phyloP scores from a whole-genome alignment of 2,113 vertebrate species.

The Semicossyphus pulcher region DNA sequence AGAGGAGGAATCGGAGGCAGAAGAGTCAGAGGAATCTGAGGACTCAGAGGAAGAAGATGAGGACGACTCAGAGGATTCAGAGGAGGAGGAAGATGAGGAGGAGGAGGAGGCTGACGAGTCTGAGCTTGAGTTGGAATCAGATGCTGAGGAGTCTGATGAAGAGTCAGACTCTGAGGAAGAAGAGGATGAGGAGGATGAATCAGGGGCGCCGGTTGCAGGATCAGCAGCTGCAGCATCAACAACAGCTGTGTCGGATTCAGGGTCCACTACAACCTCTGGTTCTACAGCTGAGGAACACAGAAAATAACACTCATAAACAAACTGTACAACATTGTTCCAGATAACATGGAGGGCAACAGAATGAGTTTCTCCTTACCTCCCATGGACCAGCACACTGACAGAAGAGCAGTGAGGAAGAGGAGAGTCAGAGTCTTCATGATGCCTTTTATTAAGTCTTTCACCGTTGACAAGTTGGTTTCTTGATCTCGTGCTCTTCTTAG shows the following conservation, averaged over 20 bases:
- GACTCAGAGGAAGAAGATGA: conserved; percentile 45
- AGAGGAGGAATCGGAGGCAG: neutral
- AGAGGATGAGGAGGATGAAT: conserved; percentile 17
- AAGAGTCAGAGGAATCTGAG: conserved; percentile 14
- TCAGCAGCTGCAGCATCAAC: neutral
- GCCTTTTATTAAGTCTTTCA: conserved; percentile 27
- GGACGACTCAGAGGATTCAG: conserved; percentile 29
- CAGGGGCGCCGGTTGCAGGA: neutral
- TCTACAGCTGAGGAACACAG: conserved; percentile 62
- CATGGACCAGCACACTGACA: conserved; percentile 80
- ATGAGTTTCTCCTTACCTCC: conserved; percentile 70
- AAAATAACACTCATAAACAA: neutral
- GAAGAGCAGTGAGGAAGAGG: conserved; percentile 74
- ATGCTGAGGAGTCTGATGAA: conserved; percentile 56
- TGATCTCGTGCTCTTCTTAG: conserved; percentile 12
- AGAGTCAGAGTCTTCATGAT: conserved; percentile 84
- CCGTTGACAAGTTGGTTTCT: conserved; percentile 16
- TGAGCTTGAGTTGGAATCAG: conserved; percentile 48
- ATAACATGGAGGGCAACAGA: neutral
- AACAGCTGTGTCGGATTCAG: conserved; percentile 16
- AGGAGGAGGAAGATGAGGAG: conserved; percentile 48
- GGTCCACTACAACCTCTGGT: conserved; percentile 63
- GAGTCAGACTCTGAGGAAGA: conserved; percentile 54
- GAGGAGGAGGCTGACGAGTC: conserved; percentile 43
- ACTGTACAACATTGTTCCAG: neutral